Evolutionary conservation across 2,888 invertebrate species (phyloP), one percentile per base, ranked within the genome.

Genomic region (Amaurobius ferox): DNA sequence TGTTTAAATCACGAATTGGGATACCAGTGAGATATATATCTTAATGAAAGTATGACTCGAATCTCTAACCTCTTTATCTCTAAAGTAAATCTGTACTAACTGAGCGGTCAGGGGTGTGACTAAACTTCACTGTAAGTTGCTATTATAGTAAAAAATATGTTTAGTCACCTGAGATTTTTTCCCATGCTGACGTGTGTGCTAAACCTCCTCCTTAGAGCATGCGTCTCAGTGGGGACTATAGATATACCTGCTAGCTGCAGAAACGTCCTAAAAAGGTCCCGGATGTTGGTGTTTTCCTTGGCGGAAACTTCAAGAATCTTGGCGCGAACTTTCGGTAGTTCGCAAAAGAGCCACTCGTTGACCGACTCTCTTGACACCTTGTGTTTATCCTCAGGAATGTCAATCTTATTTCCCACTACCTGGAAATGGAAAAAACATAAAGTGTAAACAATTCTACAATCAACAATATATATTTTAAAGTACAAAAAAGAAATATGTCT

Each of bases 361-460:
- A 95, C 95, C 90, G 96, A 95, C 91, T 96, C 96, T 90, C 95
- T 93, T 88, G 91, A 61, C 76, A 90, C 90, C 91, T 95, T 95
- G 76, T 95, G 91, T 90, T 94, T 94, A 80, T 94, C 94, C 89
- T 95, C 94, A 13, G 89, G 89, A 77, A 97, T 92, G 92, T 98
- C 98, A 88, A 94, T 94, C 92, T 98, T 98, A 92, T 98, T 98
- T 61, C 97, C 98, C 9, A 98, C 98, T n/a, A 99, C 73, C 85
- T 86, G 19, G 13, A 32, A 62, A 26, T 26, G n/a, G 11, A 19
- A 39, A 67, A 70, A n/a, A n/a, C n/a, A n/a, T n/a, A n/a, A n/a
- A n/a, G n/a, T n/a, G n/a, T n/a, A n/a, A n/a, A n/a, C n/a, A n/a
- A n/a, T n/a, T n/a, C n/a, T n/a, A n/a, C n/a, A n/a, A n/a, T n/a